Base-by-base conservation (phyloP, 2,888 invertebrate species). In the Nomada fucata region DNA sequence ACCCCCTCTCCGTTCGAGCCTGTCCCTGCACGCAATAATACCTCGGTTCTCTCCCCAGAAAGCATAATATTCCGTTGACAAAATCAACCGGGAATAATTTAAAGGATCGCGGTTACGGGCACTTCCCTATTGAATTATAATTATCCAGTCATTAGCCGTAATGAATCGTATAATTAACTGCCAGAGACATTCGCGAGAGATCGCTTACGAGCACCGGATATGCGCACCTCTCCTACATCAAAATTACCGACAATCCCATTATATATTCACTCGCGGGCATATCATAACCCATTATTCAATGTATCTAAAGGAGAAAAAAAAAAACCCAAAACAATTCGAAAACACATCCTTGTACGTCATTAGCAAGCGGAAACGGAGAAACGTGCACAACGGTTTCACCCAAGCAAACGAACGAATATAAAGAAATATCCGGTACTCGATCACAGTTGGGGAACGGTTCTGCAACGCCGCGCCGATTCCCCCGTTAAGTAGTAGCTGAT, bases 141-240 rank as follows among this genome's bases (percentile, higher is more conserved):
- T 85, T 83, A 86, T 72, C 86, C 82, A 77, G 84, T 87, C 79
- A 86, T 90, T 91, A 90, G 88, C 90, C 89, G 89, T 90, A 84
- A 91, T 88, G 87, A 90, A 89, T 91, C 89, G 89, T 88, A 89
- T 90, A 91, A 91, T 90, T 89, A 86, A 87, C 52, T 72, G 9
- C 15, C 42, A 18, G 13, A 72, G 29, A 63, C 10, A 4, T 29
- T 53, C 13, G 53, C 20, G 9, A 23, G 36, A 47, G 55, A 60
- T 7, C 52, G 55, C n/a, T 55, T 44, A 55, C 52, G 18, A 52
- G 10, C 42, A 53, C 23, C 10, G 52, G 29, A 15, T 50, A 11
- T 52, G 36, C 52, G 23, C 18, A 52, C 9, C 52, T 23, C 13
- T 4, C 0, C 36, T 13, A 57, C 57, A 26, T 57, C 18, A 15